Evolutionary conservation across 1,140 invertebrate genomes (phyloP).

Genomic region (Zaprionus kolodkinae): DNA sequence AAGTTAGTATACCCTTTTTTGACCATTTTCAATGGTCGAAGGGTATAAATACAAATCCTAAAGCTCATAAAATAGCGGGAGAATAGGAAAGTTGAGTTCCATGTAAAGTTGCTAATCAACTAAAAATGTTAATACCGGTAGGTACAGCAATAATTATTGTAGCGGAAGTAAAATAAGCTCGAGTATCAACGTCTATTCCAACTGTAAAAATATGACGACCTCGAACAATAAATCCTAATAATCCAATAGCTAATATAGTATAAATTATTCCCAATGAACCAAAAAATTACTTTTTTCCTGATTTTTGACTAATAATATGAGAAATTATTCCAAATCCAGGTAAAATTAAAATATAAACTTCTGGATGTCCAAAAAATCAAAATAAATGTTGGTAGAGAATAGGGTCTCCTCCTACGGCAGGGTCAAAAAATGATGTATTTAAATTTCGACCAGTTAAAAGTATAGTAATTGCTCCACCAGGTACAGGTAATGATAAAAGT

Average conservation of each 20-base stretch:
- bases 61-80: conserved; percentile 27
- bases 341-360: conserved; percentile 91
- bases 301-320: conserved; percentile 77
- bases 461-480: no score
- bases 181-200: conserved; percentile 86
- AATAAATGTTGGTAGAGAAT: no score
- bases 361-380: conserved; percentile 90
- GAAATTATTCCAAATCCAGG: conserved; percentile 88
- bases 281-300: no score
- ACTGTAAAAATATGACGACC: conserved; percentile 89
- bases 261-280: no score
- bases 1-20: no score
- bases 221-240: conserved; percentile 89
- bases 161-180: conserved; percentile 89
- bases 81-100: conserved; percentile 85
- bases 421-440: no score
- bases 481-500: no score
- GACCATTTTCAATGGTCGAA: no score
- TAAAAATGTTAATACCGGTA: conserved; percentile 89
- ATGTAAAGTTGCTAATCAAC: conserved; percentile 84
- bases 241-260: conserved; percentile 85
- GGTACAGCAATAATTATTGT: conserved; percentile 90
- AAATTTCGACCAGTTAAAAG: no score
- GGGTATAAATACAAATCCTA: no score
- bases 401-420: no score